These are phyloP conservation scores for Grus americana DNA, from an alignment of 2,113 vertebrate genomes.

Conservation along the genomic window DNA sequence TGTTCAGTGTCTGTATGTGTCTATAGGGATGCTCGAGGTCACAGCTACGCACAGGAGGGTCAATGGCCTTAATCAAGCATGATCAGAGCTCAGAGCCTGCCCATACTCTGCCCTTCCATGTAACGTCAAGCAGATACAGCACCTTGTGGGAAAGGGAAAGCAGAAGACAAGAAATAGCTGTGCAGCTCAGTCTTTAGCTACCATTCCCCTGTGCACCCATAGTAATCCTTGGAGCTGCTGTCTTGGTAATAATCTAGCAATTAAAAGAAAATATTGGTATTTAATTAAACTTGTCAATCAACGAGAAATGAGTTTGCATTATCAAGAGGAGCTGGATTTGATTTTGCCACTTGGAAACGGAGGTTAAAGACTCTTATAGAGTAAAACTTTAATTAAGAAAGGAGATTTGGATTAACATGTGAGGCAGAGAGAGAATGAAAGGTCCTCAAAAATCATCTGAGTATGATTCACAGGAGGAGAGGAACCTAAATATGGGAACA, in stretches of 20 bases:
- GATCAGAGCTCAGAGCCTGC: not conserved
- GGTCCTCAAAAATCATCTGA: conserved; percentile 35
- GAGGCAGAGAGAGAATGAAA: conserved; percentile 33
- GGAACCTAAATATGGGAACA: conserved; percentile 46
- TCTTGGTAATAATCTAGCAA: conserved; percentile 56
- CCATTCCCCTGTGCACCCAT: not conserved
- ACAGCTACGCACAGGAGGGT: not conserved
- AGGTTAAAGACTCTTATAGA: conserved; percentile 1
- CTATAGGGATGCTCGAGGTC: not conserved
- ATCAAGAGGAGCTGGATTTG: conserved; percentile 44
- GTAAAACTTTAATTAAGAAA: conserved; percentile 60
- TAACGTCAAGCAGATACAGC: not conserved
- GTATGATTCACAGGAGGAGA: conserved; percentile 37
- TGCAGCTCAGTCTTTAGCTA: not conserved
- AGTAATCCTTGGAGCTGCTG: conserved; percentile 19
- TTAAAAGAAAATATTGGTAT: conserved; percentile 52
- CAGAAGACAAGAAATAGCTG: not conserved
- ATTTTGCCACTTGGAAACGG: conserved; percentile 16
- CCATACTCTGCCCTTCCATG: not conserved
- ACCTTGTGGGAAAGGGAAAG: not conserved
- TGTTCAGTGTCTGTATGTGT: accelerated
- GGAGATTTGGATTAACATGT: conserved; percentile 54
- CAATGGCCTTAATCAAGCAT: not conserved
- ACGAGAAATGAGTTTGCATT: conserved; percentile 31
- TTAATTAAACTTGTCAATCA: conserved; percentile 72